Evolutionary conservation across 2,797 vertebrate genomes (phyloP), one percentile per base, ranked within the genome.

Genomic region (Poeciliopsis presidionis): DNA sequence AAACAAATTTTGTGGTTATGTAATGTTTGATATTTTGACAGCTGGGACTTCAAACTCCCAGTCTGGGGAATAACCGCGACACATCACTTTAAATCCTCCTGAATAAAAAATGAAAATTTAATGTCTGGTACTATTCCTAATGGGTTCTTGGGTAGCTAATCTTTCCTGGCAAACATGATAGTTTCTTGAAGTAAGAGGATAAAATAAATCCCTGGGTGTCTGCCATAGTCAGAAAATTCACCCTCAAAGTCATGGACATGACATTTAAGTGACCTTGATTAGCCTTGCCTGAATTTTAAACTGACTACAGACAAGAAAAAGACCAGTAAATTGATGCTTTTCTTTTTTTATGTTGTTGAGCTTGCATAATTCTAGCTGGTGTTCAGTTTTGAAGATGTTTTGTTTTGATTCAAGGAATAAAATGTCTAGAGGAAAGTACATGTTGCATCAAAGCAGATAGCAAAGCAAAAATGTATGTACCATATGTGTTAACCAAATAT

Each of bases 81-180:
- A 80, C 79, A 86, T 75, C 75, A n/a, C 70, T 89, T 92, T 84
- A 88, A 90, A 79, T 84, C 75, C 39, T 81, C 49, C 76, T 91
- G 80, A 88, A 89, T 89, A 84, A 87, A 86, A 90, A 81, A 83
- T 86, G 51, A 86, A 73, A 39, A 76, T 80, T 89, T 87, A 90
- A 90, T 89, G 49, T 65, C 71, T 81, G 70, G 76, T 83, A 57
- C 78, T 80, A 83, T 49, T 81, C 67, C 39, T 81, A 76, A 74
- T 92, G 73, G 75, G 67, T 86, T 86, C 84, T 79, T 73, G 72
- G 39, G 53, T 45, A 80, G 80, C 76, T 88, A 84, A 89, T 91
- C 80, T 85, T 76, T 61, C 20, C 80, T 75, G 84, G 86, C 85
- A 91, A 89, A 91, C 80, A 78, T 72, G 57, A 83, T 78, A n/a